Conservation (phyloP, 2,797 vertebrate species). For the Coendou prehensilis region DNA sequence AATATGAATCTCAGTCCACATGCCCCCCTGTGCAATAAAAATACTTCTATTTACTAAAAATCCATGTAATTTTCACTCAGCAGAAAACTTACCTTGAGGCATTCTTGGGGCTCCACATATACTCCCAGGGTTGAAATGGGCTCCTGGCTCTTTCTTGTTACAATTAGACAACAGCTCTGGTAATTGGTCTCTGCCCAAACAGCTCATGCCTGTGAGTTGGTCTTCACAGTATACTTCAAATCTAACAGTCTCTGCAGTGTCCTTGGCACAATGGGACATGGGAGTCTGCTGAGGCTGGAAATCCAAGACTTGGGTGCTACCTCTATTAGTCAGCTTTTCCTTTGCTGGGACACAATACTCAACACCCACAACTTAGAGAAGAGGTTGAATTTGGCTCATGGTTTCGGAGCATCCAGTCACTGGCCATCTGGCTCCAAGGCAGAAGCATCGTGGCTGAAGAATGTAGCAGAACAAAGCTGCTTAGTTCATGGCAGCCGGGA, state of each 20-base stretch:
- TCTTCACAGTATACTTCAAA: neutral
- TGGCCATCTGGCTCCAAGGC: neutral
- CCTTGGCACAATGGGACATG: neutral
- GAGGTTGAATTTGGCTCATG: neutral
- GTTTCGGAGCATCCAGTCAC: neutral
- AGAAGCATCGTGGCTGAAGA: neutral
- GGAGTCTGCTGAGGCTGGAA: neutral
- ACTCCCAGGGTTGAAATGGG: neutral
- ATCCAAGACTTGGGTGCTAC: neutral
- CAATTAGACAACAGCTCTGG: neutral
- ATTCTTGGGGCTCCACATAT: neutral
- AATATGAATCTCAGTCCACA: slow-evolving; percentile 7
- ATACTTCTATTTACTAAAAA: slow-evolving; percentile 11
- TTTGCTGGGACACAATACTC: too few relatives aligned
- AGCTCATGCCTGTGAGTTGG: neutral
- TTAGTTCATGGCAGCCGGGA: neutral
- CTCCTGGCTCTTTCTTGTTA: neutral
- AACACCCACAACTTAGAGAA: neutral
- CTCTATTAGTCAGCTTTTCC: neutral
- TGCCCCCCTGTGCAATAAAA: slow-evolving; percentile 45
- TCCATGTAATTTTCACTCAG: slow-evolving; percentile 39
- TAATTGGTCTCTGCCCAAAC: neutral
- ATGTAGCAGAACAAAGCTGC: neutral
- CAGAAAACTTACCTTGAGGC: neutral
- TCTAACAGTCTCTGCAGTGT: neutral